Base-by-base conservation (phyloP, 30 jellyfish, hydroid and myxozoan species). In the Aurelia aurita region DNA sequence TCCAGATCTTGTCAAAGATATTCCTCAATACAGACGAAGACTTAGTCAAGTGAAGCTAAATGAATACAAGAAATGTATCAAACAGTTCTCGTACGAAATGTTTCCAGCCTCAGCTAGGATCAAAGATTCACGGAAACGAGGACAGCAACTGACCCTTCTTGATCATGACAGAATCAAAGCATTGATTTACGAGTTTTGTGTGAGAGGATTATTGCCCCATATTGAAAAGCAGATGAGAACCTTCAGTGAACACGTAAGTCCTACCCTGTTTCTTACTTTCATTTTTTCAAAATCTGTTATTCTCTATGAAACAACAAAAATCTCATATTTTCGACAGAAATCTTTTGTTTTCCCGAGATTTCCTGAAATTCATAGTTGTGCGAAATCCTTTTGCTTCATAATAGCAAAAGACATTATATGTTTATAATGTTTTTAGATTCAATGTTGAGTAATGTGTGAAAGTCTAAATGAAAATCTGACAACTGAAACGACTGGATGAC, bases 171-270 rank as follows among this genome's bases (percentile, higher is more conserved):
- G 91, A 47, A 83, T 93, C 31, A 88, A 87, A 49, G 76, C 94
- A 8, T 89, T 93, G 63, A 58, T 93, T 51, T 88, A 80, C 45
- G 98, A 93, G 72, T 93, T 87, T 87, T 83, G 90, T 34, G 97
- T 88, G n/a, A 74, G 97, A 85, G 98, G 98, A 46, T 73, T 93
- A 78, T 80, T 93, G 46, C 98, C 97, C 18, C 98, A 93, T 72
- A 77, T 93, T 57, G 98, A 93, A 72, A 93, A 93, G 79, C 85
- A 79, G 65, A 93, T 93, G 98, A 69, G 98, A 35, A 93, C 49
- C 15, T 53, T 93, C 5, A 88, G 97, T 25, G 98, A 93, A 70
- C 98, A 93, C 95, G 98, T 93, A 82, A 72, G n/a, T 51, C 11
- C 47, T 4, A 29, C 28, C 47, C 12, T 12, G 15, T 39, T 0